phyloP scores from a whole-genome alignment of 2,113 vertebrate genomes.

The Trachemys scripta region DNA sequence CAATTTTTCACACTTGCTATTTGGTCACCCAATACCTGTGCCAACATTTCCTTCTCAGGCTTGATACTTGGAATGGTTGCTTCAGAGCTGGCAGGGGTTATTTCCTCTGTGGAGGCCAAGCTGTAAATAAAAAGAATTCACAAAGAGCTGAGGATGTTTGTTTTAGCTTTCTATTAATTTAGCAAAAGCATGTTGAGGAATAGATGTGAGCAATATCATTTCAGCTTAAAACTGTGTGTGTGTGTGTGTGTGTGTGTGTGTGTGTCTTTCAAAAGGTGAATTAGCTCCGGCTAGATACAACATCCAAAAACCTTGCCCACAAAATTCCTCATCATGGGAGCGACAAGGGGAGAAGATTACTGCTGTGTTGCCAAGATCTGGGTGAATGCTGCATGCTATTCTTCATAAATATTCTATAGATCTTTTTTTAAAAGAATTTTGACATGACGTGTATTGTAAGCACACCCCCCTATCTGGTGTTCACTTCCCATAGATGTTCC shows the following conservation, averaged over 20 bases:
- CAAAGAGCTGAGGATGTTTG: background rate
- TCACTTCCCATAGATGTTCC: background rate
- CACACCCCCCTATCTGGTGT: background rate
- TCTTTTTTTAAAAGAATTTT: background rate
- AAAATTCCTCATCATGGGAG: background rate
- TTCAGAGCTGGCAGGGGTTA: background rate
- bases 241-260: too few relatives aligned
- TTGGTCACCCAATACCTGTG: background rate
- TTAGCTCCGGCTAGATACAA: background rate
- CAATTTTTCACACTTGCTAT: too few relatives aligned
- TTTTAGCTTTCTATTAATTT: background rate
- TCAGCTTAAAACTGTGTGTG: background rate
- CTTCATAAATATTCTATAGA: background rate
- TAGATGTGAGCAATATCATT: fast-evolving
- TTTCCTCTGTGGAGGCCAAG: background rate
- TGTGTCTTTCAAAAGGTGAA: background rate
- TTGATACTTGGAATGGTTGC: background rate
- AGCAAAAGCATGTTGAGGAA: background rate
- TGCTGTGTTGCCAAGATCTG: background rate
- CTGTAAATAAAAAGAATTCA: background rate
- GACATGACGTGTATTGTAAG: background rate
- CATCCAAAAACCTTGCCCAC: background rate
- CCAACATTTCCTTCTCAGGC: background rate
- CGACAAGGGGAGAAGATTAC: background rate
- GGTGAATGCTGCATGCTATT: fast-evolving